Evolutionary conservation across 2,797 vertebrate genomes (phyloP).

Genomic region (Rhinophrynus dorsalis): DNA sequence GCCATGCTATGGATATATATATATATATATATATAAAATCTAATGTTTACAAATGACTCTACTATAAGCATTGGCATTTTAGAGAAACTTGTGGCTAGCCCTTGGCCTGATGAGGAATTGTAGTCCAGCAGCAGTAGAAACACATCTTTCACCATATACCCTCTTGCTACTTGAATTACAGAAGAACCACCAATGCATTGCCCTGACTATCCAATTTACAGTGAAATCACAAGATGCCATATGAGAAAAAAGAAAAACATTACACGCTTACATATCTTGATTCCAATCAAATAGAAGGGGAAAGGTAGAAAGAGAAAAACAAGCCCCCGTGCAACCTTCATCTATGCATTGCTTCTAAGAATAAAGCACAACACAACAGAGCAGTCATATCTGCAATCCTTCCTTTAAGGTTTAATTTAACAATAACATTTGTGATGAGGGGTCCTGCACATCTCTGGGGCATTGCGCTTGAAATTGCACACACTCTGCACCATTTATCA

Average conservation of each 20-base stretch:
- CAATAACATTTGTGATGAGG: slow-evolving; percentile 98
- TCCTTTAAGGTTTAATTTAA: slow-evolving; percentile 99
- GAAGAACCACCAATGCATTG: slow-evolving; percentile 14
- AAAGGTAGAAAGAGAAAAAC: slow-evolving; percentile 64
- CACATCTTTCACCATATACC: too few relatives aligned
- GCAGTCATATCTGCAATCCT: slow-evolving; percentile 66
- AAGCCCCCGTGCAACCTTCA: slow-evolving; percentile 53
- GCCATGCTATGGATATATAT: too few relatives aligned
- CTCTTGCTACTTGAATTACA: slow-evolving; percentile 38
- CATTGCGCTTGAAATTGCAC: slow-evolving; percentile 99
- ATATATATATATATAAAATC: too few relatives aligned
- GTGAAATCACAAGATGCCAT: slow-evolving; percentile 38
- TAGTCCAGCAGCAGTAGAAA: too few relatives aligned
- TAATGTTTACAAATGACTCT: too few relatives aligned
- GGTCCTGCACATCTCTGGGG: slow-evolving; percentile 99
- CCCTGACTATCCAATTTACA: slow-evolving; percentile 37
- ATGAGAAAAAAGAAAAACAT: slow-evolving; percentile 44
- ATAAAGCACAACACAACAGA: slow-evolving; percentile 19
- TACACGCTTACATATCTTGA: slow-evolving; percentile 27
- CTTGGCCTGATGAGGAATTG: too few relatives aligned
- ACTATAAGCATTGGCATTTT: too few relatives aligned
- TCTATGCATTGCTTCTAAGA: slow-evolving; percentile 48
- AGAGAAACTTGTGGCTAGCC: too few relatives aligned
- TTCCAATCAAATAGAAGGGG: slow-evolving; percentile 52
- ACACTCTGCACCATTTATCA: slow-evolving; percentile 99